Conservation (phyloP, 2,113 vertebrate species). For the Peromyscus polionotus region DNA sequence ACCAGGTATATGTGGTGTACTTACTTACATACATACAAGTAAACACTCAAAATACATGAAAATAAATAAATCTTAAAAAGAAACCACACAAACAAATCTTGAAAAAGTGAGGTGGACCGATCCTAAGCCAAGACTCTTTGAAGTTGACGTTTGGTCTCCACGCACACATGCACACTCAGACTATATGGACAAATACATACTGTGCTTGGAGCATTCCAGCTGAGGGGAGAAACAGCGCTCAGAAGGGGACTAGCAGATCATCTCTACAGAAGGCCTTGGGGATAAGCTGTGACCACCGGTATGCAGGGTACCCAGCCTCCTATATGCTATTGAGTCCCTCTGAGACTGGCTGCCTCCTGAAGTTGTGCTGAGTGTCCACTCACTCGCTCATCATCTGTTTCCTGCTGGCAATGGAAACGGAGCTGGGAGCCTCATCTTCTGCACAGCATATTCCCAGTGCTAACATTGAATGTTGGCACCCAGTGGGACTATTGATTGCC, state of each 20-base stretch:
- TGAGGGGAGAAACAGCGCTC: not conserved
- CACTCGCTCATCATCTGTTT: not conserved
- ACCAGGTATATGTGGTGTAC: not conserved
- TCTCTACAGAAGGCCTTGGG: not conserved
- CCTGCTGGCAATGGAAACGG: not conserved
- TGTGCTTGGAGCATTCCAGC: not conserved
- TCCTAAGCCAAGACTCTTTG: no score
- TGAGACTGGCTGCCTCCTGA: not conserved
- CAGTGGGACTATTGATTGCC: not conserved
- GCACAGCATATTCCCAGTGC: not conserved
- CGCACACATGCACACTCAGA: not conserved
- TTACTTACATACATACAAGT: not conserved
- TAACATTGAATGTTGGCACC: not conserved
- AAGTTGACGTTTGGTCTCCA: not conserved
- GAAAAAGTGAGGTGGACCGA: not conserved
- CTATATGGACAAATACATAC: not conserved
- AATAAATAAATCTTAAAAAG: not conserved
- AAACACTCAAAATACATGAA: not conserved
- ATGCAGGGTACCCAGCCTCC: not conserved
- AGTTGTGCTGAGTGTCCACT: rapidly evolving
- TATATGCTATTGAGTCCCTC: not conserved
- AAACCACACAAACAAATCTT: not conserved
- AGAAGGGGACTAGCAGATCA: not conserved
- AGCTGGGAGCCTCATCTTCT: not conserved
- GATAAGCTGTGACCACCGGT: not conserved